These are phyloP conservation scores for Tribolium freemani DNA, from an alignment of 2,888 invertebrate genomes.

Conservation along the genomic window DNA sequence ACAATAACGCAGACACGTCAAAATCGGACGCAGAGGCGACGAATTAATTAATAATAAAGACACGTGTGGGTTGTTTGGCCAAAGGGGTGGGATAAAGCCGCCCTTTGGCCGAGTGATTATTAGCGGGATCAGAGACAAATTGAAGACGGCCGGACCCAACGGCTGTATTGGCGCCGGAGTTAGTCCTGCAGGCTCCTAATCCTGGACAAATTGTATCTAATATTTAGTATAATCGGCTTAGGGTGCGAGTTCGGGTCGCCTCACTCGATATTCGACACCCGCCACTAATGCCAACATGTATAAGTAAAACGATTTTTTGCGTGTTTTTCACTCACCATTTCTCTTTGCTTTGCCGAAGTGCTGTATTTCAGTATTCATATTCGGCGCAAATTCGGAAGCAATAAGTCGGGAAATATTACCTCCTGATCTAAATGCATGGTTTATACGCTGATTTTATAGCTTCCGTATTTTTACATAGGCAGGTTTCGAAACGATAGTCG, in stretches of 20 bases:
- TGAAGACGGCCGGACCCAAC: constrained; percentile 54
- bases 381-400: constrained; percentile 36
- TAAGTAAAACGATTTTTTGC: not conserved
- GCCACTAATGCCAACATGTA: constrained; percentile 19
- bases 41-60: constrained; percentile 42
- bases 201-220: constrained; percentile 67
- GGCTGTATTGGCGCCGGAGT: constrained; percentile 48
- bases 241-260: constrained; percentile 38
- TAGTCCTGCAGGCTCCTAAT: constrained; percentile 58
- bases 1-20: constrained; percentile 30
- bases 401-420: constrained; percentile 34
- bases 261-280: constrained; percentile 43
- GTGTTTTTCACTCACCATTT: constrained; percentile 33
- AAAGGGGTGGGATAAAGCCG: constrained; percentile 14
- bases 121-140: constrained; percentile 64
- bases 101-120: constrained; percentile 59
- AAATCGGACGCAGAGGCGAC: constrained; percentile 29
- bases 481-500: constrained; percentile 1
- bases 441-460: constrained; percentile 34
- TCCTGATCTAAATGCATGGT: constrained; percentile 24
- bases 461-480: not conserved
- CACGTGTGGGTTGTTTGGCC: constrained; percentile 28
- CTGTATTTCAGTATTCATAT: constrained; percentile 40
- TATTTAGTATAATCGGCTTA: constrained; percentile 67
- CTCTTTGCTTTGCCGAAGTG: constrained; percentile 32